These are phyloP conservation scores for Carapus acus DNA, from an alignment of 2,797 vertebrate species.

Conservation along the genomic window DNA sequence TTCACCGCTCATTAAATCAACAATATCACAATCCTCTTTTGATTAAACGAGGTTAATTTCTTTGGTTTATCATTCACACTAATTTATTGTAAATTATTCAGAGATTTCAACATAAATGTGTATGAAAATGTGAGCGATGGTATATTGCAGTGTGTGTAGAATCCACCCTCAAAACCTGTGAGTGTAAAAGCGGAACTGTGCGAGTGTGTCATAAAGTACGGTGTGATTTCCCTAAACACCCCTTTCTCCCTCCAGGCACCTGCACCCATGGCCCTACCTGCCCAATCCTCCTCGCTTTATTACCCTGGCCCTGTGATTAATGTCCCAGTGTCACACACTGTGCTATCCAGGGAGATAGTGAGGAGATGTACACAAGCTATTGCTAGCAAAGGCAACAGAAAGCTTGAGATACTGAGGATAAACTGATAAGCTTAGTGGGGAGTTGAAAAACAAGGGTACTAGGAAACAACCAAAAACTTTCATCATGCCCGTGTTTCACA, in stretches of 20 bases:
- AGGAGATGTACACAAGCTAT: constrained; percentile 27
- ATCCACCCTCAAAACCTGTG: constrained; percentile 44
- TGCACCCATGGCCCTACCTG: constrained; percentile 57
- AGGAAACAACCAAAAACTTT: too few relatives aligned
- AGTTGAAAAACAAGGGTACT: constrained; percentile 16
- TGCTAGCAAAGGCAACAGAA: constrained; percentile 22
- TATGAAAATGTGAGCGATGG: constrained; percentile 1
- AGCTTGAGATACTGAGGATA: constrained; percentile 17
- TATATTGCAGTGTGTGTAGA: constrained; percentile 5
- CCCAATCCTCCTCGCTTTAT: constrained; percentile 66
- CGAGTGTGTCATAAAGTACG: constrained; percentile 61
- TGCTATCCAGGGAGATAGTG: constrained; percentile 34
- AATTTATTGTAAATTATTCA: constrained; percentile 24
- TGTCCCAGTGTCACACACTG: constrained; percentile 63
- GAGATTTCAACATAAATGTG: background rate
- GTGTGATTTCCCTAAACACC: constrained; percentile 71
- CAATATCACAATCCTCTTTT: background rate
- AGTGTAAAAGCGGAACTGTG: constrained; percentile 47
- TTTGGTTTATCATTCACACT: constrained; percentile 33
- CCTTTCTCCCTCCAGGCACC: constrained; percentile 57
- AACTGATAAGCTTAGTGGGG: constrained; percentile 1
- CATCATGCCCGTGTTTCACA: constrained; percentile 8
- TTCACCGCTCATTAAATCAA: background rate
- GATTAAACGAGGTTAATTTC: background rate
- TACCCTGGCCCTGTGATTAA: constrained; percentile 70